A percentile compares a stretch with the other conserved stretches of the same genome.
phyloP scores from a whole-genome alignment of 1,140 invertebrate genomes.

The Drosophila dunni region DNA sequence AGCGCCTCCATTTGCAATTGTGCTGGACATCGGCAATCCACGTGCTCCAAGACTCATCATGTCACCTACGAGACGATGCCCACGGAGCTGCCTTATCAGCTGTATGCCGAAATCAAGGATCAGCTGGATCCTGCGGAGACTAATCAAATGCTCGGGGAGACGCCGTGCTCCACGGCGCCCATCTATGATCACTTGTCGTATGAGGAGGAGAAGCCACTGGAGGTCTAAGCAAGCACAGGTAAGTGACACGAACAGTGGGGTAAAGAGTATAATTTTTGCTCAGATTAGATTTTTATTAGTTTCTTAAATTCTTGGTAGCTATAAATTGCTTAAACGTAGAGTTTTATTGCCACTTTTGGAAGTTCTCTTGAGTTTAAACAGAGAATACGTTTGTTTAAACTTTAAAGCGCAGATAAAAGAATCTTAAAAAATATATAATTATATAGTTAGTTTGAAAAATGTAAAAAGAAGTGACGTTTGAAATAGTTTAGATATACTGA shows the following conservation, averaged over 20 bases:
- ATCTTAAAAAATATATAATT: background rate
- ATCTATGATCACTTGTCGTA: slow-evolving; percentile 71
- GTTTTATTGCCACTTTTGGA: background rate
- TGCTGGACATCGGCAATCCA: slow-evolving; percentile 46
- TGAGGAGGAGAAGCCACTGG: slow-evolving; percentile 30
- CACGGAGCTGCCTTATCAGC: slow-evolving; percentile 61
- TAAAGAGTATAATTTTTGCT: no score
- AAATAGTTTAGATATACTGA: background rate
- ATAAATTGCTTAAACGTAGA: no score
- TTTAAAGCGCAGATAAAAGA: no score
- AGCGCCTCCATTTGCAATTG: slow-evolving; percentile 73
- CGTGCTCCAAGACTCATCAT: slow-evolving; percentile 62
- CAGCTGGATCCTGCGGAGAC: slow-evolving; percentile 10
- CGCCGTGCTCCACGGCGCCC: slow-evolving; percentile 39
- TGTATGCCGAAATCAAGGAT: slow-evolving; percentile 78
- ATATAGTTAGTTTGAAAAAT: no score
- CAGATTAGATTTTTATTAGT: no score
- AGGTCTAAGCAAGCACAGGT: slow-evolving; percentile 29
- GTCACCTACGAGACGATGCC: slow-evolving; percentile 75
- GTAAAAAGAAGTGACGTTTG: no score
- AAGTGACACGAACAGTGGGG: background rate
- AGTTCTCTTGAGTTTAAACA: background rate
- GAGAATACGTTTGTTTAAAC: no score
- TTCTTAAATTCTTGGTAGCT: no score
- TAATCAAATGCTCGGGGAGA: background rate